A percentile compares a stretch with the other conserved stretches of the same genome.
Evolutionary conservation across 2,113 vertebrate genomes (phyloP).

Genomic region (Channa maculata): DNA sequence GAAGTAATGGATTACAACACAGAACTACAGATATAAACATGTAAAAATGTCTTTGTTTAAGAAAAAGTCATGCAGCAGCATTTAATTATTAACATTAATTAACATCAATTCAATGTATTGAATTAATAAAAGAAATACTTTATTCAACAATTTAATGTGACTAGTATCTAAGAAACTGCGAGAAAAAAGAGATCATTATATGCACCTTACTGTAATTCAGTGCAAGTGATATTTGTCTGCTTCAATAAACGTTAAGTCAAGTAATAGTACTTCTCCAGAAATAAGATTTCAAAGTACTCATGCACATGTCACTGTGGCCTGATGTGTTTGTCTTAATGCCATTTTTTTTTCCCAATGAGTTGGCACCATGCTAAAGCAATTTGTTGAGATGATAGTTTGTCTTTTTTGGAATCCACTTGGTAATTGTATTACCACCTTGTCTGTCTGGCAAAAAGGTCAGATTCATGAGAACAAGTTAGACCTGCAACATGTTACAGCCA

Average conservation of each 20-base stretch:
- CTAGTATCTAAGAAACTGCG: no score
- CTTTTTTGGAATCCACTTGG: slow-evolving; percentile 58
- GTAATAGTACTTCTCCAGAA: background rate
- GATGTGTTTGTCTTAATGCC: slow-evolving; percentile 25
- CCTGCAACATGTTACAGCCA: slow-evolving; percentile 27
- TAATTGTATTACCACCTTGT: slow-evolving; percentile 67
- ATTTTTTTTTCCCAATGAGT: slow-evolving; percentile 29
- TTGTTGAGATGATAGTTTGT: slow-evolving; percentile 55
- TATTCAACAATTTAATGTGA: background rate
- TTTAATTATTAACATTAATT: no score
- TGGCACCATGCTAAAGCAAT: slow-evolving; percentile 36
- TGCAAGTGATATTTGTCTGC: background rate
- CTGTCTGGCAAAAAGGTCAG: slow-evolving; percentile 54
- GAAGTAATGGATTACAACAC: background rate
- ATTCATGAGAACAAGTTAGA: slow-evolving; percentile 20
- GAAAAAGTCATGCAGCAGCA: no score
- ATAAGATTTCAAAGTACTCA: background rate
- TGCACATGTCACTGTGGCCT: slow-evolving; percentile 1
- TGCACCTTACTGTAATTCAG: background rate
- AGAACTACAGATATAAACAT: background rate
- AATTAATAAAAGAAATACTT: slow-evolving; percentile 7
- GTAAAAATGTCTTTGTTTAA: no score
- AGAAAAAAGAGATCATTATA: no score
- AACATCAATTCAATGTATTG: no score
- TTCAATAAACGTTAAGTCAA: background rate